Evolutionary conservation across 2,113 vertebrate species (phyloP).

Genomic region (Cariama cristata): DNA sequence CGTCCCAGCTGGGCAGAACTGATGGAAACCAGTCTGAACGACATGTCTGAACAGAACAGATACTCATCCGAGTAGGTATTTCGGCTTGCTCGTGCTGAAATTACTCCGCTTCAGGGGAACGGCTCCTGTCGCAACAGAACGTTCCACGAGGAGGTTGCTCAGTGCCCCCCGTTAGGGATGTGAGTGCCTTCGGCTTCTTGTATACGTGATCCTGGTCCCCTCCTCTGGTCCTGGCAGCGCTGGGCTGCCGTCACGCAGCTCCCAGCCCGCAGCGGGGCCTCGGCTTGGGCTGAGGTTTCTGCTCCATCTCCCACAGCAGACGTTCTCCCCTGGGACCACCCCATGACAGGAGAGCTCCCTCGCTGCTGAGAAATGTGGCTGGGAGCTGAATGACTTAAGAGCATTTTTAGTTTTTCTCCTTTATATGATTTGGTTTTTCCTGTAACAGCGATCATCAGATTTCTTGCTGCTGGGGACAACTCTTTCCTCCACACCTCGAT

Average conservation of each 20-base stretch:
- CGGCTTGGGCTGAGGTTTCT: background rate
- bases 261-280: background rate
- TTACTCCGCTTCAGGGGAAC: background rate
- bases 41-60: background rate
- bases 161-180: background rate
- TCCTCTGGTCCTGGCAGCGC: background rate
- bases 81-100: background rate
- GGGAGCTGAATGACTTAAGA: background rate
- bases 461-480: background rate
- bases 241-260: background rate
- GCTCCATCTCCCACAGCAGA: background rate
- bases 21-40: background rate
- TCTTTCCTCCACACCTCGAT: background rate
- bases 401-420: background rate
- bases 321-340: background rate
- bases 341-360: background rate
- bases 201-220: background rate
- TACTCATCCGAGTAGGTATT: background rate
- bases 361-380: rapidly evolving
- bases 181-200: background rate
- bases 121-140: background rate
- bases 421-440: background rate
- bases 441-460: background rate
- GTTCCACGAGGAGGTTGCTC: background rate
- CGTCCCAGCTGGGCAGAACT: background rate